These are phyloP conservation scores for Tetragnatha montana DNA, from an alignment of 2,888 invertebrate genomes.

Conservation along the genomic window DNA sequence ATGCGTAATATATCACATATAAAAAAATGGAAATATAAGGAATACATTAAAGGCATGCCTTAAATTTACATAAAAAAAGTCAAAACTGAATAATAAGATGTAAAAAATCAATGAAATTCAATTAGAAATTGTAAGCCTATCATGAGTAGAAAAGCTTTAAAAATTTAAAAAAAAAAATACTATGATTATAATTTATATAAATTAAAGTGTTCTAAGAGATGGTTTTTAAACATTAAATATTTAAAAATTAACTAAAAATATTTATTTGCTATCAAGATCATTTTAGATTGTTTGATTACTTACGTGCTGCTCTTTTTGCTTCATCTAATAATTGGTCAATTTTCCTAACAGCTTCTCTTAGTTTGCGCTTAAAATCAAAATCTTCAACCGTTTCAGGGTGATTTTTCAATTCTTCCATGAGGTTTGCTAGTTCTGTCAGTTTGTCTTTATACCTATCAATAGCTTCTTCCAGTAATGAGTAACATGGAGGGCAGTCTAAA, in stretches of 20 bases:
- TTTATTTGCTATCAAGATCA: neutral
- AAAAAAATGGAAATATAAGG: no score
- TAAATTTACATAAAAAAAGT: no score
- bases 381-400: slow-evolving; percentile 94
- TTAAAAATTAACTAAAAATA: neutral
- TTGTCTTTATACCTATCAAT: slow-evolving; percentile 86
- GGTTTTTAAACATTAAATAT: neutral
- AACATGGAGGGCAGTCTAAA: slow-evolving; percentile 93
- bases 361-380: slow-evolving; percentile 89
- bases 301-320: slow-evolving; percentile 83
- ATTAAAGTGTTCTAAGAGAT: neutral
- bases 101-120: no score
- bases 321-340: slow-evolving; percentile 85
- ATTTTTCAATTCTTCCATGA: slow-evolving; percentile 90
- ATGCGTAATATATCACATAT: no score
- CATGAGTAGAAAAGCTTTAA: no score
- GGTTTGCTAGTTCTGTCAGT: slow-evolving; percentile 84
- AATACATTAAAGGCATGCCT: no score
- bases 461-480: slow-evolving; percentile 92
- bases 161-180: neutral
- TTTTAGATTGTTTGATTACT: neutral
- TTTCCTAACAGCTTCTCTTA: slow-evolving; percentile 85
- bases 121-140: no score
- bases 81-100: no score
- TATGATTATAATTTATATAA: slow-evolving; percentile 35